These are phyloP conservation scores for Cephalopholis sonnerati DNA, from an alignment of 2,113 vertebrate species.

Conservation along the genomic window DNA sequence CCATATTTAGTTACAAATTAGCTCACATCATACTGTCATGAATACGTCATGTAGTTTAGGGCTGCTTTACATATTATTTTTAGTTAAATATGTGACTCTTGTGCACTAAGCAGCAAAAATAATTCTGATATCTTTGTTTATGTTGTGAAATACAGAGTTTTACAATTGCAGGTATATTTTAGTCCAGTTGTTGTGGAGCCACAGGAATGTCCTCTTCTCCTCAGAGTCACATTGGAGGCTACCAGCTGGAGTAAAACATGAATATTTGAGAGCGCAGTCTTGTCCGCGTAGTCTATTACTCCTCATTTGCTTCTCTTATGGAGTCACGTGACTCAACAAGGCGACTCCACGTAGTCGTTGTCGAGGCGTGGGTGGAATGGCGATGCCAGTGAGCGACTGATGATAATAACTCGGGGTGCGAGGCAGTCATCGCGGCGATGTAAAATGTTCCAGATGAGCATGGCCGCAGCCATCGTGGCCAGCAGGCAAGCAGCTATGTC, in stretches of 20 bases:
- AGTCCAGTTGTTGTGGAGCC: constrained; percentile 33
- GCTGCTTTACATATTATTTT: constrained; percentile 37
- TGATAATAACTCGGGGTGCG: constrained; percentile 92
- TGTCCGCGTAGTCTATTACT: not conserved
- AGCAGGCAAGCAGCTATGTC: constrained; percentile 95
- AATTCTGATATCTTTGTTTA: constrained; percentile 33
- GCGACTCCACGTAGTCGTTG: constrained; percentile 98
- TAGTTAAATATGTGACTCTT: constrained; percentile 40
- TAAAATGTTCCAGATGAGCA: constrained; percentile 98
- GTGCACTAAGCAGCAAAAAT: constrained; percentile 51
- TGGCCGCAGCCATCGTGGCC: constrained; percentile 93
- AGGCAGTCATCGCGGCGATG: constrained; percentile 97
- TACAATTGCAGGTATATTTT: constrained; percentile 36
- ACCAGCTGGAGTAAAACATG: not conserved
- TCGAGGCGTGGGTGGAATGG: constrained; percentile 91
- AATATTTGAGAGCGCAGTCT: constrained; percentile 13
- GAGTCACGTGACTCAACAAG: constrained; percentile 86
- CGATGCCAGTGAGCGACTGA: constrained; percentile 90
- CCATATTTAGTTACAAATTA: constrained; percentile 25
- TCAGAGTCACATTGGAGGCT: constrained; percentile 24
- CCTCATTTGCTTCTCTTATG: not conserved
- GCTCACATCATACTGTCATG: constrained; percentile 29
- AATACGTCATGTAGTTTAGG: constrained; percentile 26
- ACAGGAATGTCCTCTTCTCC: constrained; percentile 12
- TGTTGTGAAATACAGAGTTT: constrained; percentile 34